A percentile compares a stretch with the other conserved stretches of the same genome.
These are phyloP conservation scores for Cepaea nemoralis DNA, from an alignment of 1,140 invertebrate species.

Conservation along the genomic window DNA sequence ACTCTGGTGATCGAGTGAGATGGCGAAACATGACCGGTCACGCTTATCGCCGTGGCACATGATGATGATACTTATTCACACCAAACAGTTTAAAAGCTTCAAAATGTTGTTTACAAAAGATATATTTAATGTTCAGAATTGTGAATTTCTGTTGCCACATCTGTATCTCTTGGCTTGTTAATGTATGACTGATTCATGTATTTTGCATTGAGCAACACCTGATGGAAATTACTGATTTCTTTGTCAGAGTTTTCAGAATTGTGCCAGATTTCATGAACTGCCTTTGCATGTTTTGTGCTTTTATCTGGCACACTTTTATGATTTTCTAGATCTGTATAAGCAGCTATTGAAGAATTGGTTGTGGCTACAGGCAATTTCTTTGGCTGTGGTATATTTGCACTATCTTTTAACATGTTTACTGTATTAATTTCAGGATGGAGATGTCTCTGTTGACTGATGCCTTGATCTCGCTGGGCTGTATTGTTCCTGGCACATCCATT, in stretches of 20 bases:
- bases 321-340: background rate
- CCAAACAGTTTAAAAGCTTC: too few relatives aligned
- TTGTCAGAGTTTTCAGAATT: background rate
- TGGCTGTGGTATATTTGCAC: background rate
- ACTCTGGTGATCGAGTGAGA: too few relatives aligned
- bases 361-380: background rate
- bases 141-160: too few relatives aligned
- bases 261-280: background rate
- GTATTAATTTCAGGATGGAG: background rate
- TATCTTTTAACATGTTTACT: too few relatives aligned
- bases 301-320: background rate
- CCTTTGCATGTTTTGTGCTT: background rate
- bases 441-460: background rate
- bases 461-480: background rate
- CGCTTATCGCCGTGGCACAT: too few relatives aligned
- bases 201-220: background rate
- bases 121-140: too few relatives aligned
- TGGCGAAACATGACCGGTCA: too few relatives aligned
- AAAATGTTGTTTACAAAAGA: too few relatives aligned
- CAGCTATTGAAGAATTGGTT: background rate
- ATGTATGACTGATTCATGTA: background rate
- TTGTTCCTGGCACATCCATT: background rate
- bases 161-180: background rate
- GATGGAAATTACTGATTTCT: background rate
- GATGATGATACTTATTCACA: too few relatives aligned